Evolutionary conservation across 2,797 vertebrate species (phyloP), one percentile per base, ranked within the genome.

Genomic region (Tiaroga cobitis): DNA sequence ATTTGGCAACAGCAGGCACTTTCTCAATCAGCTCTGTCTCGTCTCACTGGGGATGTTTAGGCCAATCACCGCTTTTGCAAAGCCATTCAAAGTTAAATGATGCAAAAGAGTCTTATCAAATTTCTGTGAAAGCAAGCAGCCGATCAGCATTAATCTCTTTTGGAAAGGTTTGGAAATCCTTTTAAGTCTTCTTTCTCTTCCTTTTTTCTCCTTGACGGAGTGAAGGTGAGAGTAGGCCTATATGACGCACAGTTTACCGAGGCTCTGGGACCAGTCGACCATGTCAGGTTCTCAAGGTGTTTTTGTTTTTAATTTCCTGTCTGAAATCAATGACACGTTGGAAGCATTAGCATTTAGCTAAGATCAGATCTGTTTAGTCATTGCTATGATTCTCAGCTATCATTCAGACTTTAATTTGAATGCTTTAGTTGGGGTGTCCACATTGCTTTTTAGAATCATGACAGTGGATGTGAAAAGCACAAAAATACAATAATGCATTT

Each of bases 41-140:
- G 59, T 67, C 72, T 67, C 34, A 43, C 37, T 24, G 26, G 37
- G 18, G 37, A 72, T 73, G 68, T 41, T 82, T 72, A 82, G 68
- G 80, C 37, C 68, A 63, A 83, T 75, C 81, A 75, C 41, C 63
- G 69, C 39, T 74, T 77, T 74, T 46, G 69, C 54, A 83, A 75
- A 83, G 81, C 81, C 72, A 75, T 83, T 83, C 70, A 83, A 75
- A 83, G 81, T 75, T 83, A 83, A 83, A 75, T 59, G 70, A 65
- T 75, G 72, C 81, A 75, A 75, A 83, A 63, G 70, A 74, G 41
- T 83, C 81, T 83, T 83, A 83, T 83, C 59, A 74, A 75, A 83
- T 74, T 75, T 63, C 32, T 65, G 56, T 75, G 70, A 83, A 75
- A 75, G 81, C 81, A 37, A 75, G 70, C 81, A 83, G 80, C 51